Evolutionary conservation across 2,113 vertebrate genomes (phyloP), one percentile per base, ranked within the genome.

Genomic region (Gallinago media): DNA sequence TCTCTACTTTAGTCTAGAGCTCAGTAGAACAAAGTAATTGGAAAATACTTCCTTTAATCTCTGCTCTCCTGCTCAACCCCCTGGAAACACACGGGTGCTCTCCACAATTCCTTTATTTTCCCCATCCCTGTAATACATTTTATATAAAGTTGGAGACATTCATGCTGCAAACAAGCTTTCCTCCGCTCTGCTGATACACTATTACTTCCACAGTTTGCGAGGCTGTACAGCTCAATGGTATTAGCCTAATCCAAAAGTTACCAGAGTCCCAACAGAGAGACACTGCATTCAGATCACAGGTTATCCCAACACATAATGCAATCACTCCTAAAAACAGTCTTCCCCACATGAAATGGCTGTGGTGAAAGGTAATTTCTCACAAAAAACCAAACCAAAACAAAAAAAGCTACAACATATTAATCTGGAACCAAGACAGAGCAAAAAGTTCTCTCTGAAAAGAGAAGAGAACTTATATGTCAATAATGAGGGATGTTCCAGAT

Each of bases 11-110:
- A n/a, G n/a, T n/a, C n/a, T n/a, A n/a, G n/a, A n/a, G n/a, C n/a
- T n/a, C n/a, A n/a, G n/a, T n/a, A n/a, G n/a, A n/a, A n/a, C n/a
- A n/a, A n/a, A n/a, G n/a, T n/a, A n/a, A n/a, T n/a, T n/a, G n/a
- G n/a, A n/a, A n/a, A 8, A 3, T 7, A 31, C 44, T 32, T 88
- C 34, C 50, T 71, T 58, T 61, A 44, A 61, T 47, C 16, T 61
- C 27, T 5, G 4, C 12, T 49, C 40, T 62, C 18, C 38, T 68
- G 5, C 44, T 56, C 25, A 81, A 27, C 17, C 14, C 14, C 12
- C 14, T 44, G 9, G 46, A 19, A 85, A 32, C 0, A 0, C 22
- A 14, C 0, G 17, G 27, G 17, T 62, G 62, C n/a, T 75, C 7
- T 21, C 11, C 0, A 42, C 12, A 73, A 16, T 21, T n/a, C 62